Base-by-base conservation (phyloP, 2,797 vertebrate species). In the Argentina silus region DNA sequence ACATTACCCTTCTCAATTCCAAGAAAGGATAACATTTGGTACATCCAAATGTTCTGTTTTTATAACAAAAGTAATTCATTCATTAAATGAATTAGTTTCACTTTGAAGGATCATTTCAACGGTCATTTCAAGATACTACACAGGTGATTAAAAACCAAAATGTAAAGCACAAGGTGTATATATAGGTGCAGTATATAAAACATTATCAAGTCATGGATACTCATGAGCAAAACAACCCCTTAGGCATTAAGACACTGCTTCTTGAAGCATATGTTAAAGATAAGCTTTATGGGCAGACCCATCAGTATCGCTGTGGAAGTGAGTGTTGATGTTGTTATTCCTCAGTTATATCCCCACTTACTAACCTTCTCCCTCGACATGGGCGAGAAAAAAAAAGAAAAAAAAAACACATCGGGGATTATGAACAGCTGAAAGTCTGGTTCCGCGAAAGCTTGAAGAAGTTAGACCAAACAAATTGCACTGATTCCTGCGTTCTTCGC, bases 401-500 rank as follows among this genome's bases (percentile, higher is more conserved):
- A 77, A 50, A 48, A 67, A 81, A 74, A 36, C 27, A 36, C 4
- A 1, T 42, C 23, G 57, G 80, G 82, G 81, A 87, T 75, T 63
- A 4, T 71, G 76, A 76, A 78, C 76, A 83, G 83, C 76, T 82
- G 84, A 91, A 79, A 80, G 79, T 69, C 78, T 72, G 75, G 83
- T 86, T 81, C 75, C 45, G 83, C 66, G 62, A 42, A 72, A 76
- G 73, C 81, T 79, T 79, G 61, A 63, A 85, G 76, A 86, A 85
- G 76, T 73, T 56, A 42, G 77, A 84, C 79, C 73, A 75, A 88
- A 79, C 75, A 82, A 85, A 85, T 82, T 80, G 78, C 70, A 71
- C 69, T 69, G 72, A 82, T 84, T 76, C 81, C 77, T 72, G 51
- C 81, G 82, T 87, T 92, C 84, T 87, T 71, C 63, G 72, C 76